Evolutionary conservation across 2,113 vertebrate species (phyloP).

Genomic region (Oophaga pumilio): DNA sequence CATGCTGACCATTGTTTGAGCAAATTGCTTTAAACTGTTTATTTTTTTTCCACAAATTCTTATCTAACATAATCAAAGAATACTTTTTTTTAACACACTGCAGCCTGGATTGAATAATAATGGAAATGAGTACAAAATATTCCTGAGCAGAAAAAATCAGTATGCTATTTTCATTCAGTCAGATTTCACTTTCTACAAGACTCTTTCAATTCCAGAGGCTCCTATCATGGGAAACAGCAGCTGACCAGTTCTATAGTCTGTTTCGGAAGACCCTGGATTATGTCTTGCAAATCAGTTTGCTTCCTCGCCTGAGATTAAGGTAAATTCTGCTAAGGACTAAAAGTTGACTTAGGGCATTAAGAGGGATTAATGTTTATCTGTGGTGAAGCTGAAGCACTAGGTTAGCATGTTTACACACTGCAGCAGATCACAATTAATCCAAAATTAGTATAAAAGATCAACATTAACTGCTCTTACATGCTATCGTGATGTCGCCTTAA

Average conservation of each 20-base stretch:
- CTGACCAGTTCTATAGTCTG: slow-evolving; percentile 72
- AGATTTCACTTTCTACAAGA: neutral
- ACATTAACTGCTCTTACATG: slow-evolving; percentile 85
- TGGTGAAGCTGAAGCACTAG: slow-evolving; percentile 88
- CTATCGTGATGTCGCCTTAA: slow-evolving; percentile 84
- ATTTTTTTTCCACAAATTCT: neutral
- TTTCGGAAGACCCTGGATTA: slow-evolving; percentile 83
- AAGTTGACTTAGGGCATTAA: slow-evolving; percentile 99
- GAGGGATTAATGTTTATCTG: slow-evolving; percentile 99
- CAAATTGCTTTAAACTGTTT: neutral
- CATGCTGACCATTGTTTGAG: neutral
- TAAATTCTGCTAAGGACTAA: slow-evolving; percentile 99
- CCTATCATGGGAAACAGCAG: slow-evolving; percentile 47
- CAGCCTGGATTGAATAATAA: neutral
- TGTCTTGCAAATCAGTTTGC: slow-evolving; percentile 90
- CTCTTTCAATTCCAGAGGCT: neutral
- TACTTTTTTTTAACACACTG: neutral
- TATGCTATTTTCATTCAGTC: neutral
- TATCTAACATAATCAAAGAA: neutral
- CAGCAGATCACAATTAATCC: slow-evolving; percentile 98
- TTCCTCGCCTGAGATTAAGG: slow-evolving; percentile 98
- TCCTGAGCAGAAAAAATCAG: neutral
- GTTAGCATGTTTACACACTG: slow-evolving; percentile 95
- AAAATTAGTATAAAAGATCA: slow-evolving; percentile 99
- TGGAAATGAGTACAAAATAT: neutral